These are phyloP conservation scores for Epistrophe grossulariae DNA, from an alignment of 2,888 invertebrate genomes.

Conservation along the genomic window DNA sequence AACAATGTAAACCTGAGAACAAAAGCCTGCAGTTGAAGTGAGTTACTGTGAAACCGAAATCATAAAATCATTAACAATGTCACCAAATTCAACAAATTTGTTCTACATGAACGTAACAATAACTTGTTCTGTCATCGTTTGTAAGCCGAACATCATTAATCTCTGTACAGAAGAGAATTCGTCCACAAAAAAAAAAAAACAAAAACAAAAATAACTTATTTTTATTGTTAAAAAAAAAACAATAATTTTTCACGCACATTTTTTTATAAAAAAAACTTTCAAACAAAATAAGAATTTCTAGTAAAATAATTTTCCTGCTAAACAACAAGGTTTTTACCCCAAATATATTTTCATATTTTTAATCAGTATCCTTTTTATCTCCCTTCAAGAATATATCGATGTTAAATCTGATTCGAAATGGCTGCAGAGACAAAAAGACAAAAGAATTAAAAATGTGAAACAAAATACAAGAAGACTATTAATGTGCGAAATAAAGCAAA, in stretches of 20 bases:
- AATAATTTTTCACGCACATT: constrained; percentile 7
- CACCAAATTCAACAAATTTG: constrained; percentile 30
- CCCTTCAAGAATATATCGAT: constrained; percentile 42
- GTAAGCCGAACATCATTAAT: constrained; percentile 58
- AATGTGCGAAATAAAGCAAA: constrained; percentile 10
- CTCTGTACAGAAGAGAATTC: constrained; percentile 20
- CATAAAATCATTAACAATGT: constrained; percentile 55
- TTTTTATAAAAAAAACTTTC: constrained; percentile 6
- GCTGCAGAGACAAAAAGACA: background rate
- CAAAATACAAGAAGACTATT: background rate
- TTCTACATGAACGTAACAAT: constrained; percentile 52
- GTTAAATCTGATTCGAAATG: constrained; percentile 33
- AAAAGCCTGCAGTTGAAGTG: constrained; percentile 3
- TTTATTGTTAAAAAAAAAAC: background rate
- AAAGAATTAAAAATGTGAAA: background rate
- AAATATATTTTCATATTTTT: background rate
- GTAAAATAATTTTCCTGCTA: background rate
- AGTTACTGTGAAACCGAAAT: constrained; percentile 19
- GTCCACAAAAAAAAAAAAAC: background rate
- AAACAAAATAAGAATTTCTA: background rate
- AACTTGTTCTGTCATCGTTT: constrained; percentile 49
- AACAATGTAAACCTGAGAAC: constrained; percentile 6
- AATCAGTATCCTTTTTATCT: constrained; percentile 3
- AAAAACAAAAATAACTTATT: background rate
- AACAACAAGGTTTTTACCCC: constrained; percentile 44